Base-by-base conservation (phyloP, 2,797 vertebrate species). In the Neosalanx taihuensis region DNA sequence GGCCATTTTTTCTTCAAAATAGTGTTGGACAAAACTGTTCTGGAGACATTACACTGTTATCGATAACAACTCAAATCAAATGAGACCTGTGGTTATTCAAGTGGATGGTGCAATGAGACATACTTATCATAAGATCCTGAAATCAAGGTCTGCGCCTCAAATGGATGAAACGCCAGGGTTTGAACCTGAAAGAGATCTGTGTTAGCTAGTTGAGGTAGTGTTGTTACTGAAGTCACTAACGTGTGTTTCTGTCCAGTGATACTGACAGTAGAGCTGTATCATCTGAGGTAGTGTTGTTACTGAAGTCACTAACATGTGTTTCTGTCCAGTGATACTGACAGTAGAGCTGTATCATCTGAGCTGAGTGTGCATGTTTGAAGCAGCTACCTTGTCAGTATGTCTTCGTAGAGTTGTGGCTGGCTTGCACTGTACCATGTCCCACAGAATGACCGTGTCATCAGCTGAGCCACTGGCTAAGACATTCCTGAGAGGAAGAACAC, bases 81-180 rank as follows among this genome's bases (percentile, higher is more conserved):
- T 13, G 10, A 12, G 41, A 2, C 41, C 12, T 46, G 41, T 46
- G 1, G 7, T 10, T 41, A 41, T 41, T 41, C 2, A 41, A 41
- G 12, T 41, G 9, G 12, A 2, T 46, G 9, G 41, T 12, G 3
- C 41, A 46, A 63, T 20, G 6, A 15, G 6, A 79, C 94, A 69
- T 90, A 99, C 97, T 97, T 98, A 86, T 99, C 97, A 0, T 94
- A 99, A 0, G 97, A 99, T 76, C 98, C 98, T 35, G 97, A 96
- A 83, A 99, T 79, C 12, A 99, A 93, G 9, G 96, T 98, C 89
- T 99, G 98, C 20, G 95, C 94, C 89, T 99, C 98, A 79, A 98
- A 99, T 0, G 97, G 98, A 76, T 99, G 97, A 81, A 99, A 99
- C 20, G 94, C 86, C 78, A 99, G 23, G 0, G 97, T 97, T 85